Evolutionary conservation across 2,113 vertebrate species (phyloP).

Genomic region (Corythoichthys intestinalis): DNA sequence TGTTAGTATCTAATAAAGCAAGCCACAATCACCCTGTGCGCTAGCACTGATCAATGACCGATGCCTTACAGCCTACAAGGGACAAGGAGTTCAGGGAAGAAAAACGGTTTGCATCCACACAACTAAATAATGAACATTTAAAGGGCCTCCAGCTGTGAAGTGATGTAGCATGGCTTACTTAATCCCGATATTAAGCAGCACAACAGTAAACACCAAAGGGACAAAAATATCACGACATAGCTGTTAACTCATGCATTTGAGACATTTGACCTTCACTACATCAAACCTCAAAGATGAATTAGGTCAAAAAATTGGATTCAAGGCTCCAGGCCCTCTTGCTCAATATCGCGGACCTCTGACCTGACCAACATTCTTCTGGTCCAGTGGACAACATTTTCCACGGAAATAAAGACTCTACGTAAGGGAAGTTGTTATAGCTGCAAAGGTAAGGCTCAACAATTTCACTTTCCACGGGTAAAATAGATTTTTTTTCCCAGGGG

Average conservation of each 20-base stretch:
- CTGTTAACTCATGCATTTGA: not conserved
- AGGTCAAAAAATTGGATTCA: not conserved
- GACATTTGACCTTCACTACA: not conserved
- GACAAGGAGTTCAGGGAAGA: constrained; percentile 35
- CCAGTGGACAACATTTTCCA: not conserved
- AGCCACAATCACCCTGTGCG: constrained; percentile 31
- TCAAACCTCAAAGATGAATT: not conserved
- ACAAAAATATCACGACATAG: not conserved
- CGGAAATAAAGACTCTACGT: not conserved
- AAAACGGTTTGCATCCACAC: constrained; percentile 49
- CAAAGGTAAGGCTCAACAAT: not conserved
- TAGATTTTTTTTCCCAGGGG: not conserved
- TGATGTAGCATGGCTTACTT: constrained; percentile 36
- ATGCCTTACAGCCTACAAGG: constrained; percentile 52
- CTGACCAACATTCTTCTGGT: not conserved
- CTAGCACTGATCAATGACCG: constrained; percentile 49
- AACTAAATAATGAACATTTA: constrained; percentile 47
- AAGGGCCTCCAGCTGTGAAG: constrained; percentile 55
- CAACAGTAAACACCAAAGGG: not conserved
- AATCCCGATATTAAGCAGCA: constrained; percentile 6
- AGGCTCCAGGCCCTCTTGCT: not conserved
- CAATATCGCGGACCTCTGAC: not conserved
- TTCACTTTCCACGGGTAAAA: not conserved
- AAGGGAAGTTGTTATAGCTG: not conserved
- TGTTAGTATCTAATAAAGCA: constrained; percentile 51